These are phyloP conservation scores for Erynnis tages DNA, from an alignment of 2,888 invertebrate species.

Conservation along the genomic window DNA sequence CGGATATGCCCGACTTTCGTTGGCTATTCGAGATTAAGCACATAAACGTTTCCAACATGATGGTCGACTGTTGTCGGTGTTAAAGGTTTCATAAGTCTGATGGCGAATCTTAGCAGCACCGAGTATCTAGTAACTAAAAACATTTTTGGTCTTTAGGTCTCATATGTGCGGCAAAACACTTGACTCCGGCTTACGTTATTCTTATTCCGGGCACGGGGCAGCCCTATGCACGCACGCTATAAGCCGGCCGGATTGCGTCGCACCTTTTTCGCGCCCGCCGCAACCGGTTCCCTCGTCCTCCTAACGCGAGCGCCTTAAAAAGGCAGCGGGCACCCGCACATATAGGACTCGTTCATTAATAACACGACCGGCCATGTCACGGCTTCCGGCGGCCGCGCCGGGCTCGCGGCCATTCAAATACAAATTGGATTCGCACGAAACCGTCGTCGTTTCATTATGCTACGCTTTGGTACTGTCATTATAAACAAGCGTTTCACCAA, in stretches of 20 bases:
- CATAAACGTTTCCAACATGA: no score
- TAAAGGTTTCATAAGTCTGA: no score
- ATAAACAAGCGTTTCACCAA: neutral
- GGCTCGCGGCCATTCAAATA: slow-evolving; percentile 60
- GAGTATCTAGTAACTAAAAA: no score
- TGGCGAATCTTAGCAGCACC: no score
- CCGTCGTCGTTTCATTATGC: slow-evolving; percentile 43
- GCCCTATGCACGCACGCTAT: slow-evolving; percentile 14
- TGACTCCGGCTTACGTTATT: no score
- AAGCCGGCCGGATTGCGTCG: slow-evolving; percentile 34
- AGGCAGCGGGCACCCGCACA: slow-evolving; percentile 47
- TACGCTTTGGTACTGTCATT: neutral
- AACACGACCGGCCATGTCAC: slow-evolving; percentile 66
- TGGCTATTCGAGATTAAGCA: no score
- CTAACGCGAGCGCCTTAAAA: slow-evolving; percentile 41
- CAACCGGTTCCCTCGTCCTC: slow-evolving; percentile 38
- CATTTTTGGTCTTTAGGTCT: no score
- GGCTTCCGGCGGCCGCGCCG: slow-evolving; percentile 63
- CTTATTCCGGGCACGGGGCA: no score
- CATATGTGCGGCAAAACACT: no score
- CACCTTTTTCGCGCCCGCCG: slow-evolving; percentile 39
- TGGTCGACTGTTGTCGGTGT: no score
- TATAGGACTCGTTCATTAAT: slow-evolving; percentile 68
- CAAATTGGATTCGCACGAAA: slow-evolving; percentile 66
- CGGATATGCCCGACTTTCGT: no score